Conservation (phyloP, 2,113 vertebrate species). For the Oryzias celebensis region DNA sequence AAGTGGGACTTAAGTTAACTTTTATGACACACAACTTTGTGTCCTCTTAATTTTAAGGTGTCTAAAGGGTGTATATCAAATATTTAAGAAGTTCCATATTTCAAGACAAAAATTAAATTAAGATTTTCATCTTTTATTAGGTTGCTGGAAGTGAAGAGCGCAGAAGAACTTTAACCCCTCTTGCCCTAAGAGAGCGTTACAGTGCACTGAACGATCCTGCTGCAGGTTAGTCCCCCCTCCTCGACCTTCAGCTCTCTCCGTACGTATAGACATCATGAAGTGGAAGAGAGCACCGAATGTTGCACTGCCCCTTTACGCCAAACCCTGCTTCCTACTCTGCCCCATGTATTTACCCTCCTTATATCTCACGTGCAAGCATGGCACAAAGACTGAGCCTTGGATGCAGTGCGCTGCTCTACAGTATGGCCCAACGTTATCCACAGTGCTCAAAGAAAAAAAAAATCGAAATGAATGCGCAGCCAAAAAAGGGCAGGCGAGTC, state of each 20-base stretch:
- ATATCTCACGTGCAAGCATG: slow-evolving; percentile 71
- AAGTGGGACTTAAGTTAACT: not conserved
- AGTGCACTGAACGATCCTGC: slow-evolving; percentile 86
- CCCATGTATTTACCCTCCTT: slow-evolving; percentile 45
- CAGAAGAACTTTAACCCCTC: slow-evolving; percentile 86
- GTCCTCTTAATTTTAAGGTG: not conserved
- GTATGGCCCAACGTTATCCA: slow-evolving; percentile 49
- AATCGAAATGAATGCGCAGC: slow-evolving; percentile 44
- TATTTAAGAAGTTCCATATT: not conserved
- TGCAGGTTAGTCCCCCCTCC: slow-evolving; percentile 77
- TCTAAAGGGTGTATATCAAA: not conserved
- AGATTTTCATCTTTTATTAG: slow-evolving; percentile 61
- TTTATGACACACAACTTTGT: not conserved
- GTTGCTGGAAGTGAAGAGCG: slow-evolving; percentile 85
- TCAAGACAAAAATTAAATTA: not conserved
- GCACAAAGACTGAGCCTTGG: slow-evolving; percentile 73
- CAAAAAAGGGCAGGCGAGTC: slow-evolving; percentile 22
- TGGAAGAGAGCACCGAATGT: slow-evolving; percentile 67
- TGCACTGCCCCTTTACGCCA: slow-evolving; percentile 55
- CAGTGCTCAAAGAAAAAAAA: slow-evolving; percentile 44
- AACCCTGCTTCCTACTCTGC: slow-evolving; percentile 55
- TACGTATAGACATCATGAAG: not conserved
- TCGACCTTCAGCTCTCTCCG: slow-evolving; percentile 49
- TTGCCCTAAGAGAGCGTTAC: slow-evolving; percentile 90
- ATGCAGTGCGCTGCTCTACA: slow-evolving; percentile 70